These are phyloP conservation scores for Nematostella vectensis DNA, from an alignment of 92 coral and sea anemone genomes.

Conservation along the genomic window DNA sequence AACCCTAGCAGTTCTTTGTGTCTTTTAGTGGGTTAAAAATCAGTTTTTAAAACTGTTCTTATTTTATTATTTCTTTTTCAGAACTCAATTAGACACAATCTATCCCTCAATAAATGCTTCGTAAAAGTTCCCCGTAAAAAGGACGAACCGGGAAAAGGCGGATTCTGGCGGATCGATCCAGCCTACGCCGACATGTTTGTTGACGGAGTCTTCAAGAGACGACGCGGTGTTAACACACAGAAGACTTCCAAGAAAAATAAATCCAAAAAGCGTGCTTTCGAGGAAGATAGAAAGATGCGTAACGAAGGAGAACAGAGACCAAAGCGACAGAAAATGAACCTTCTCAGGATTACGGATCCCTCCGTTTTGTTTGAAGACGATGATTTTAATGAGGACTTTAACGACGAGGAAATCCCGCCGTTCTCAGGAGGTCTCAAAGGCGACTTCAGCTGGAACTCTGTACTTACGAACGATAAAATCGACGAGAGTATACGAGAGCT, in stretches of 20 bases:
- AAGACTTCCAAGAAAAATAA: constrained; percentile 72
- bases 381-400: constrained; percentile 26
- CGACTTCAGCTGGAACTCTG: constrained; percentile 90
- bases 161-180: constrained; percentile 95
- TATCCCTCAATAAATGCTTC: constrained; percentile 94
- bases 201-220: constrained; percentile 89
- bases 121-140: constrained; percentile 86
- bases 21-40: too few relatives aligned
- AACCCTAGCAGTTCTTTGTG: too few relatives aligned
- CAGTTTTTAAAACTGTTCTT: background rate
- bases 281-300: constrained; percentile 40
- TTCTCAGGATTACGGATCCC: constrained; percentile 56
- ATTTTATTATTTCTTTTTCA: constrained; percentile 17
- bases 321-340: constrained; percentile 46
- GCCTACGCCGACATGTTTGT: constrained; percentile 99
- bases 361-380: constrained; percentile 35
- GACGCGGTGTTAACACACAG: constrained; percentile 87
- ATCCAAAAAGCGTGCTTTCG: constrained; percentile 40
- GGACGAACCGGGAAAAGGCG: constrained; percentile 97
- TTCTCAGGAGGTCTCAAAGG: constrained; percentile 91
- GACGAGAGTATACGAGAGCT: constrained; percentile 86
- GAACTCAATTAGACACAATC: constrained; percentile 94
- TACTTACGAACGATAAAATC: constrained; percentile 62
- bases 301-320: constrained; percentile 38
- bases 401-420: constrained; percentile 90